Base-by-base conservation (phyloP, 2,113 vertebrate genomes). In the Microcebus murinus region DNA sequence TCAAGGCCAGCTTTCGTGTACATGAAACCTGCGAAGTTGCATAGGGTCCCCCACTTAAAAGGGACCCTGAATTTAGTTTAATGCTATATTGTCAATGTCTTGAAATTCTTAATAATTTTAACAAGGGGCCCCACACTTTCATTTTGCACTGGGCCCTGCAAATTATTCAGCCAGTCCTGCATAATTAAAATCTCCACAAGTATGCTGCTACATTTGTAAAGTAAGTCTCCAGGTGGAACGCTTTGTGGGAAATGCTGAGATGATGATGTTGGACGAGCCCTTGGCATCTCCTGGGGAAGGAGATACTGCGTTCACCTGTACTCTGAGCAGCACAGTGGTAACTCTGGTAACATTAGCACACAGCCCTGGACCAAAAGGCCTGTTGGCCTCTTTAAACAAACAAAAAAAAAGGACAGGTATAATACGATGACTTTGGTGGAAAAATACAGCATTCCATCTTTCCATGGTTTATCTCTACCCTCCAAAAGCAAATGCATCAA, bases 401-500 rank as follows among this genome's bases (percentile, higher is more conserved):
- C 80, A 84, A 42, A 42, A 42, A 42, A 42, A 90, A 63, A 82
- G 14, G 29, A 84, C 63, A 80, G 93, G 68, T 89, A 93, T 73
- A 80, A 79, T 59, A 79, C 39, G 67, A 34, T 45, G 39, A 45
- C 45, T 91, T 83, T 59, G 29, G 48, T 73, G 21, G 87, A 77
- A 96, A 96, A 94, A 94, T 76, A 80, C 70, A 90, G 52, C 36
- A n/a, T 87, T 80, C 67, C 74, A 61, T 87, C 74, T 90, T 92
- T 87, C 81, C 70, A 13, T 1, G 61, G 84, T 95, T 96, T 82
- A 81, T 96, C 77, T 96, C 84, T 88, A 70, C 61, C 45, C 23
- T 95, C 90, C 76, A 90, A 90, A 97, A 96, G 65, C 68, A 92
- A 94, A 95, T 84, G 89, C n/a, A 65, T 85, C 88, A 90, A 91